Conservation (phyloP, 2,113 vertebrate genomes). For the Hemicordylus capensis region DNA sequence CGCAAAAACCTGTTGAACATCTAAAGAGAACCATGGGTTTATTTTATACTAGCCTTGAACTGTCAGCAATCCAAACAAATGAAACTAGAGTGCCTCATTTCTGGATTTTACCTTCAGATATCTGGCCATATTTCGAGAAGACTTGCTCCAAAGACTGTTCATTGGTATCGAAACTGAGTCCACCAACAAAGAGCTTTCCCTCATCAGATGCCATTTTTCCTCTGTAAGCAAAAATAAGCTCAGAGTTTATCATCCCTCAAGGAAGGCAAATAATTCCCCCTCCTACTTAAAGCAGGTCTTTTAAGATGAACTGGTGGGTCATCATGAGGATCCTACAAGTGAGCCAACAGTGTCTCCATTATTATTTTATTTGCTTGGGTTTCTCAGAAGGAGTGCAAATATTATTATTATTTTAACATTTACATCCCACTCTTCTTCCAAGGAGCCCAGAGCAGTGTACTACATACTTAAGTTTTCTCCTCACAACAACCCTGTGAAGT, state of each 20-base stretch:
- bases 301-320: background rate
- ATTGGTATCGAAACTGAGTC: constrained; percentile 94
- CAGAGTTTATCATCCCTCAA: background rate
- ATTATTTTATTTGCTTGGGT: no score
- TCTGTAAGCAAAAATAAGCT: constrained; percentile 46
- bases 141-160: constrained; percentile 91
- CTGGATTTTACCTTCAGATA: constrained; percentile 85
- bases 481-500: no score
- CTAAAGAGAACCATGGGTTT: accelerated
- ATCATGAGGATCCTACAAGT: no score
- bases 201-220: constrained; percentile 89
- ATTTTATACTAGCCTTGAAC: accelerated
- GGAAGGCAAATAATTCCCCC: accelerated
- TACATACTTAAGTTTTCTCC: no score
- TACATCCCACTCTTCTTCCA: no score
- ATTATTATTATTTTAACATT: no score
- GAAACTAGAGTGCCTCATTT: accelerated
- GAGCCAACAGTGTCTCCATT: no score
- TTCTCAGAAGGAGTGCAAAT: no score
- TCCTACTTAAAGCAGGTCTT: background rate
- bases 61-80: accelerated
- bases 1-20: no score
- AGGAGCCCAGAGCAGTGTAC: no score
- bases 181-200: constrained; percentile 94
- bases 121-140: constrained; percentile 93